Percentiles rank a stretch among this genome's conserved stretches.
Conservation (phyloP, 2,888 invertebrate genomes). For the Caenorhabditis becei region DNA sequence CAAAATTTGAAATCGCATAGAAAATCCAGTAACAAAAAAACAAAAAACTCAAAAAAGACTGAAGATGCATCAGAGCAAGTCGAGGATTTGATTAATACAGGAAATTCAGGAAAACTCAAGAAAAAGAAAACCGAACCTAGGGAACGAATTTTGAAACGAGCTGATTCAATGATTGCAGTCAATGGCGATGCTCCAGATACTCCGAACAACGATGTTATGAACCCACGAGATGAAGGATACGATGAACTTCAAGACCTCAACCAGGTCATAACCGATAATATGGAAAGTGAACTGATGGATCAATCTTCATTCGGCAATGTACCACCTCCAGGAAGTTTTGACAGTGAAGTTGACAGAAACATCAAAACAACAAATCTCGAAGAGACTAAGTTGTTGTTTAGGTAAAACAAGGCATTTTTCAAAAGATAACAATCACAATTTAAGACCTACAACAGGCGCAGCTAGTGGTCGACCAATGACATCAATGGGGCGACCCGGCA, state of each 20-base stretch:
- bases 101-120: constrained; percentile 34
- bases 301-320: background rate
- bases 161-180: constrained; percentile 59
- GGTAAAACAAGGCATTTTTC: background rate
- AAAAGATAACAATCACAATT: too few relatives aligned
- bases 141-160: constrained; percentile 26
- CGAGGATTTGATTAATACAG: too few relatives aligned
- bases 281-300: background rate
- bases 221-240: constrained; percentile 40
- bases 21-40: too few relatives aligned
- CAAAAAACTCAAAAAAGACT: too few relatives aligned
- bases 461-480: constrained; percentile 50
- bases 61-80: too few relatives aligned
- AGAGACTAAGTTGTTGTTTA: constrained; percentile 10
- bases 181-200: constrained; percentile 51
- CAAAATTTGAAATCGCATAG: too few relatives aligned
- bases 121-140: constrained; percentile 31
- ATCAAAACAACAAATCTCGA: constrained; percentile 43
- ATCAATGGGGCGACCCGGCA: constrained; percentile 79
- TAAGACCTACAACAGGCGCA: constrained; percentile 39
- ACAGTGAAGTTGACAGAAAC: constrained; percentile 46
- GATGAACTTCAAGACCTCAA: constrained; percentile 16
- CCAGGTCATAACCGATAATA: background rate
- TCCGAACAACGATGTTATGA: constrained; percentile 19
- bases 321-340: constrained; percentile 17